These are phyloP conservation scores for Helleia helle DNA, from an alignment of 2,888 invertebrate species.

Conservation along the genomic window DNA sequence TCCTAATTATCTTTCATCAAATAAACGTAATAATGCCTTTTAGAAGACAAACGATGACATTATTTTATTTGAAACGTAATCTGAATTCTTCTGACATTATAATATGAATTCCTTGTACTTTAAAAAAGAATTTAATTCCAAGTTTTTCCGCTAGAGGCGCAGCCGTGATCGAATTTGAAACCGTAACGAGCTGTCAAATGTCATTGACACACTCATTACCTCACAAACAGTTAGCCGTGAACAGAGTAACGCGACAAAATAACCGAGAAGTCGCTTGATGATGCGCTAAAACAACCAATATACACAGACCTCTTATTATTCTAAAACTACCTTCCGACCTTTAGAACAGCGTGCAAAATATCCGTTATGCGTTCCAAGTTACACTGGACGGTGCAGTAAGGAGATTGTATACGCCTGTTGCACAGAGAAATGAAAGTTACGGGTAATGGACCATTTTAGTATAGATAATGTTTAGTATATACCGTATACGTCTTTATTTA, in stretches of 20 bases:
- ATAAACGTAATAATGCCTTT: too few relatives aligned
- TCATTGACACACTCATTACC: slow-evolving; percentile 35
- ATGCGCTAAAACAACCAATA: slow-evolving; percentile 21
- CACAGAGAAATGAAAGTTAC: slow-evolving; percentile 46
- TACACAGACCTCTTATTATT: slow-evolving; percentile 9
- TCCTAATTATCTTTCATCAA: too few relatives aligned
- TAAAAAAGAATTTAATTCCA: not conserved
- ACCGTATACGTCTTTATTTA: slow-evolving; percentile 7
- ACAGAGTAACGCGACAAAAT: slow-evolving; percentile 25
- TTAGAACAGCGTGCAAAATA: slow-evolving; percentile 4
- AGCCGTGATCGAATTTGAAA: slow-evolving; percentile 14
- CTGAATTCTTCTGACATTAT: not conserved
- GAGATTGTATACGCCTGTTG: slow-evolving; percentile 43
- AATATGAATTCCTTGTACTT: not conserved
- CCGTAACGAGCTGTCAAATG: slow-evolving; percentile 28
- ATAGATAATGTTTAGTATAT: slow-evolving; percentile 23
- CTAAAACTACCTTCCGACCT: slow-evolving; percentile 7
- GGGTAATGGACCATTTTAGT: slow-evolving; percentile 31
- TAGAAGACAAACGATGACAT: too few relatives aligned
- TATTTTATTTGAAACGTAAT: too few relatives aligned
- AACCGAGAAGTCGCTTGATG: slow-evolving; percentile 26
- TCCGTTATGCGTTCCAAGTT: slow-evolving; percentile 12
- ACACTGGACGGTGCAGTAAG: slow-evolving; percentile 27
- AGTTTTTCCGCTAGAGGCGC: slow-evolving; percentile 4
- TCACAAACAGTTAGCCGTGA: slow-evolving; percentile 24